Base-by-base conservation (phyloP, 2,113 vertebrate genomes). In the Xenopus laevis region DNA sequence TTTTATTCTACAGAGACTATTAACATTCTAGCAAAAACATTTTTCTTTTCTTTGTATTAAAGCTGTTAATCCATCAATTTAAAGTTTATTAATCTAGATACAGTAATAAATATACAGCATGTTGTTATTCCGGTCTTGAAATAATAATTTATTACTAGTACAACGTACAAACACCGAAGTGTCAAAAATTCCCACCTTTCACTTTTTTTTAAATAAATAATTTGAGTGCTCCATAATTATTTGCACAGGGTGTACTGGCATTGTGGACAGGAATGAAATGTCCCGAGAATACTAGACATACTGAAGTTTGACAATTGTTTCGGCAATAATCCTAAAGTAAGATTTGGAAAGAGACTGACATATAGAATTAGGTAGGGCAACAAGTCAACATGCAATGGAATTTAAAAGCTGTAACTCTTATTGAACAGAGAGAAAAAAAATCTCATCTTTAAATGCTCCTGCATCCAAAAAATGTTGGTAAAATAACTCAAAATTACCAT, bases 401-500 rank as follows among this genome's bases (percentile, higher is more conserved):
- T 52, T 23, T n/a, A 20, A 44, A 66, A 20, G 46, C 62, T 55
- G 47, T n/a, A 53, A 46, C 8, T 64, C 33, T 50, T 4, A 50
- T 13, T 40, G 33, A 50, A 50, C 11, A 50, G 47, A 3, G n/a
- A n/a, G n/a, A n/a, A n/a, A 47, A 50, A 50, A 50, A 50, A 40
- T 40, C 33, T 40, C 33, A 40, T 7, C 33, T 40, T 40, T 40
- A 50, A 55, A 46, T 72, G 71, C 62, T 27, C 52, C 62, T 72
- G 71, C 61, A 63, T 52, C 21, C 47, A 64, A 64, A 72, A 63
- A 27, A 72, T 52, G 61, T 52, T 13, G 16, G 23, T 30, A 68
- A 75, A 63, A 65, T 44, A 50, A 61, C 40, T 69, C 45, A 75
- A 61, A 59, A 68, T 68, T 75, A 74, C 40, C 33, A 23, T 64